Evolutionary conservation across 2,888 invertebrate genomes (phyloP).

Genomic region (Pterostichus madidus): DNA sequence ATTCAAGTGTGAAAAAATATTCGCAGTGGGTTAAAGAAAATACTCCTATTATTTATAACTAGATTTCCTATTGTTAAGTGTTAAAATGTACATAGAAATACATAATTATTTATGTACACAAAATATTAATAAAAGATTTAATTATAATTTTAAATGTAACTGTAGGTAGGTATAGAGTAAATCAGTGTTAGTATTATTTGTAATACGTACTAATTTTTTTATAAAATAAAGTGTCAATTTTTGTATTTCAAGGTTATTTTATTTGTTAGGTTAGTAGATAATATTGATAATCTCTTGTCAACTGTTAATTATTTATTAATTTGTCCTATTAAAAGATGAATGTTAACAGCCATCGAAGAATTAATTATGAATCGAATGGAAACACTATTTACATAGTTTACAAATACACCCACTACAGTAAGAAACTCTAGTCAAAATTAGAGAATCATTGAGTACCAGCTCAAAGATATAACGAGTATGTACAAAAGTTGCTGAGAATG

Average conservation of each 20-base stretch:
- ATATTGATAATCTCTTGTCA: conserved; percentile 13
- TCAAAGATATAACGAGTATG: conserved; percentile 51
- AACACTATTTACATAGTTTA: conserved; percentile 62
- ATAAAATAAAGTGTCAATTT: conserved; percentile 27
- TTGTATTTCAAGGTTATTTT: background rate
- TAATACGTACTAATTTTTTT: conserved; percentile 12
- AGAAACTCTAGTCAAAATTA: conserved; percentile 40
- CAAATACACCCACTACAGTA: conserved; percentile 51
- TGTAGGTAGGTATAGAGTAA: background rate
- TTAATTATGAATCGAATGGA: conserved; percentile 56
- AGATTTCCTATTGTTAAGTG: conserved; percentile 28
- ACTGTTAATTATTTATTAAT: conserved; percentile 60
- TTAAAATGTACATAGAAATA: conserved; percentile 40
- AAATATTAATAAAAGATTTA: conserved; percentile 2
- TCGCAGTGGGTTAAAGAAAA: conserved; percentile 88
- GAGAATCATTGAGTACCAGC: conserved; percentile 59
- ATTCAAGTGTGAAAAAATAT: conserved; percentile 87
- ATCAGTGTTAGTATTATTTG: conserved; percentile 23
- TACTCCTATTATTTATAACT: conserved; percentile 77
- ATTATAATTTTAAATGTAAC: background rate
- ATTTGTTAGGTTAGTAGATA: background rate
- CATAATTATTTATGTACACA: conserved; percentile 44
- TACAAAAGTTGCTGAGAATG: conserved; percentile 35
- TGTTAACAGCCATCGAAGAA: conserved; percentile 60
- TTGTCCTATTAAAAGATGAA: conserved; percentile 56